These are phyloP conservation scores for Spinibarbus caldwelli DNA, from an alignment of 2,797 vertebrate species.

Conservation along the genomic window DNA sequence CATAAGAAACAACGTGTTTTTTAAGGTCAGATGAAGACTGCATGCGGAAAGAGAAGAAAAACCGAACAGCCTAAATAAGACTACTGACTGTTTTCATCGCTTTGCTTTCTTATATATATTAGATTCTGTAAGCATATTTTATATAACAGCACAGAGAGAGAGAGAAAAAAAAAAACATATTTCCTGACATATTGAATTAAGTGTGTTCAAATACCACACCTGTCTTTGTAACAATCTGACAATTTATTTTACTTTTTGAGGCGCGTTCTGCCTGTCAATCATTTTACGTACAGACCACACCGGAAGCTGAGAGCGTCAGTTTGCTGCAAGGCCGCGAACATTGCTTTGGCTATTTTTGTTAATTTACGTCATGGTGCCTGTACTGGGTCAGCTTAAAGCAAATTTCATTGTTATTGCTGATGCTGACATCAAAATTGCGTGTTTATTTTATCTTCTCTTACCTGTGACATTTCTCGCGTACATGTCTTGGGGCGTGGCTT, in stretches of 20 bases:
- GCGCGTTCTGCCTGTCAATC: background rate
- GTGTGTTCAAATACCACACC: background rate
- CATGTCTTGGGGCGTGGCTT: background rate
- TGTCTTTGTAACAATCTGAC: background rate
- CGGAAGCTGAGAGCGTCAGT: background rate
- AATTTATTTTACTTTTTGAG: background rate
- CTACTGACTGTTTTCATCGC: background rate
- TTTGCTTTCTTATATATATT: background rate
- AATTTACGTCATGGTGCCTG: too few relatives aligned
- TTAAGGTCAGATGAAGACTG: constrained; percentile 14
- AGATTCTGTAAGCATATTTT: background rate
- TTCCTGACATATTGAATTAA: background rate
- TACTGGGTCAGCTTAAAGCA: too few relatives aligned
- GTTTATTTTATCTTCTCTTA: background rate
- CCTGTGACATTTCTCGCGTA: too few relatives aligned
- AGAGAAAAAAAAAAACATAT: background rate
- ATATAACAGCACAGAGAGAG: background rate
- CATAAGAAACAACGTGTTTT: background rate
- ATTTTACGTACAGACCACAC: background rate
- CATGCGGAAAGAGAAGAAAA: background rate
- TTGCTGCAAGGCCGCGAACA: background rate
- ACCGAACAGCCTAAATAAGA: background rate
- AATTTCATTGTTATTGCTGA: background rate
- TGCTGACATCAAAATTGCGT: background rate
- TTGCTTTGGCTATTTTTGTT: background rate